Evolutionary conservation across 2,888 invertebrate species (phyloP), one percentile per base, ranked within the genome.

Genomic region (Ischnus inquisitorius): DNA sequence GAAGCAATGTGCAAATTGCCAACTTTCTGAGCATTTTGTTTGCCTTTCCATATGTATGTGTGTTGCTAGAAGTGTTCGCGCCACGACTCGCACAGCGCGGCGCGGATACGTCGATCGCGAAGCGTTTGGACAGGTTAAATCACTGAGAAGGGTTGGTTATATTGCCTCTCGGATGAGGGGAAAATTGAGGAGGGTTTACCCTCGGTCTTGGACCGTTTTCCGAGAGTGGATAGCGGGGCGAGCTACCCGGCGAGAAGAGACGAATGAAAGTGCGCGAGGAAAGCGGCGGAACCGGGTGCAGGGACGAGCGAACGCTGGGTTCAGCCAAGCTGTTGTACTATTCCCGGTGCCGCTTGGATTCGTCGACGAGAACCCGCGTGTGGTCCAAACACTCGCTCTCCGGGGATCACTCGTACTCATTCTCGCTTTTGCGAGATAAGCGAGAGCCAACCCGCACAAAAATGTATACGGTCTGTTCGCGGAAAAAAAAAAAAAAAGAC

Each of bases 371-470:
- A 54, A 54, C 39, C 34, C 69, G 34, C 51, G 34, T 34, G 41
- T 41, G 25, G 48, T 48, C 68, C 60, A 46, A 34, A 51, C 28
- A 10, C 39, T 34, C 8, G 74, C 51, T 75, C 75, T 67, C 80
- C 25, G 8, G 80, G 60, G 80, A 51, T 22, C 80, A 68, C 62
- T 80, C 74, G 28, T 75, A 75, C 75, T 8, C 74, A 68, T 75
- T 68, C 75, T 80, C 80, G 62, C 80, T 75, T 80, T 25, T 68
- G 22, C 80, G 68, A 86, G 90, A 90, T 90, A 90, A 90, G 88
- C 87, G 86, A 87, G 88, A 87, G 87, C 83, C 81, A 88, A 79
- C 78, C 82, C 68, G 81, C 83, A 16, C 19, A 79, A 83, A 57
- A 79, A 71, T 75, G 39, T 69, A 67, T 41, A 68, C 34, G 75